These are phyloP conservation scores for Nomada goodeniana DNA, from an alignment of 2,888 invertebrate species.

Conservation along the genomic window DNA sequence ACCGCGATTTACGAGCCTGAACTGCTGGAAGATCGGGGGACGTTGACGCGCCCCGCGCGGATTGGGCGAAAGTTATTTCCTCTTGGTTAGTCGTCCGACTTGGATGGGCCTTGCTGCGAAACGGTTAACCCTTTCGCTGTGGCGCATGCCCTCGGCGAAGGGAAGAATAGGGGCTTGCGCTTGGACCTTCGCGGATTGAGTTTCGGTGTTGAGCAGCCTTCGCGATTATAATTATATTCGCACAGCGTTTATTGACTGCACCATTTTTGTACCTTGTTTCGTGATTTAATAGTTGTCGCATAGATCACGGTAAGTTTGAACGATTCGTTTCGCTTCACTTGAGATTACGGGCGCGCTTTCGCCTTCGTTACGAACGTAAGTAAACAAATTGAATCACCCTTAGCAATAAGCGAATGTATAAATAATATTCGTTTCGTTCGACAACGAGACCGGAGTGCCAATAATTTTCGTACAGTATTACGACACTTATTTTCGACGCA, in stretches of 20 bases:
- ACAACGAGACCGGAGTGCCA: neutral
- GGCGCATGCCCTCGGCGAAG: too few relatives aligned
- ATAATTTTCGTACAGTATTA: neutral
- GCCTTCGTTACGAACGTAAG: too few relatives aligned
- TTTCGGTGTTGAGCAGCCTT: too few relatives aligned
- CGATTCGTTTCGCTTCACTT: neutral
- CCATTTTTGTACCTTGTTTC: too few relatives aligned
- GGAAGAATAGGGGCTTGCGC: too few relatives aligned
- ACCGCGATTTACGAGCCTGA: conserved; percentile 33
- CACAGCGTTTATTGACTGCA: too few relatives aligned
- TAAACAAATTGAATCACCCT: neutral
- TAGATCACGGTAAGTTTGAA: too few relatives aligned
- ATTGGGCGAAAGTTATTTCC: neutral
- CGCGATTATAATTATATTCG: too few relatives aligned
- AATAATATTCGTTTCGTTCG: neutral
- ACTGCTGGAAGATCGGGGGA: neutral
- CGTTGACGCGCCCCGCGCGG: neutral
- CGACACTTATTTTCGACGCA: neutral
- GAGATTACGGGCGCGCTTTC: neutral
- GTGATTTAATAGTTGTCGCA: too few relatives aligned
- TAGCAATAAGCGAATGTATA: neutral
- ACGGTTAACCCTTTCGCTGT: too few relatives aligned
- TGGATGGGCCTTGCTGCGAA: neutral
- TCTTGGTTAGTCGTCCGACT: neutral
- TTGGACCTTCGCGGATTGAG: too few relatives aligned